Conservation (phyloP, 2,113 vertebrate species). For the Macrotus californicus region DNA sequence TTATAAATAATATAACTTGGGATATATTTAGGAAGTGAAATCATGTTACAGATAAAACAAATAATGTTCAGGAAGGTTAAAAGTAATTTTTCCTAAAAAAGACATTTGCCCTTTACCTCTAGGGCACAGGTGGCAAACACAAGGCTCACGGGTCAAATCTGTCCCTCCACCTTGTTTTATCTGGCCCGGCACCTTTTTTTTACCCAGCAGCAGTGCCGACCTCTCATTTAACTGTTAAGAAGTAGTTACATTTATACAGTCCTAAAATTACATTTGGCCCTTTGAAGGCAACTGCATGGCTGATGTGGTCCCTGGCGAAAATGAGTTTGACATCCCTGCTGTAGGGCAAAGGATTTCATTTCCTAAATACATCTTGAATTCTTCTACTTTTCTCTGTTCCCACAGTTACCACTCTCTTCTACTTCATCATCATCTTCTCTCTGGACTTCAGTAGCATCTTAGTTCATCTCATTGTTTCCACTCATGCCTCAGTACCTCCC, state of each 20-base stretch:
- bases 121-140: no score
- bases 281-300: no score
- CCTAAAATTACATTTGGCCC: no score
- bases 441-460: not conserved
- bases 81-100: not conserved
- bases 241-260: no score
- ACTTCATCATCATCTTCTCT: not conserved
- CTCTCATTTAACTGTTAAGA: no score
- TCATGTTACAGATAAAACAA: not conserved
- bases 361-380: not conserved
- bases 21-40: not conserved
- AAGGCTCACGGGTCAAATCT: no score
- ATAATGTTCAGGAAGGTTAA: not conserved
- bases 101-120: not conserved
- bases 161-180: no score
- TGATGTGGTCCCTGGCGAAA: no score
- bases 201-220: no score
- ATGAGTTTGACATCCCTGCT: not conserved
- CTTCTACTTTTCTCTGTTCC: not conserved
- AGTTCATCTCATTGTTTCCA: not conserved
- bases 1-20: not conserved
- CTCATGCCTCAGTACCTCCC: not conserved
- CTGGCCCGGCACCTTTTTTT: no score
- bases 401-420: not conserved
- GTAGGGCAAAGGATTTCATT: not conserved